Evolutionary conservation across 2,888 invertebrate species (phyloP).

Genomic region (Osedax frankpressi): DNA sequence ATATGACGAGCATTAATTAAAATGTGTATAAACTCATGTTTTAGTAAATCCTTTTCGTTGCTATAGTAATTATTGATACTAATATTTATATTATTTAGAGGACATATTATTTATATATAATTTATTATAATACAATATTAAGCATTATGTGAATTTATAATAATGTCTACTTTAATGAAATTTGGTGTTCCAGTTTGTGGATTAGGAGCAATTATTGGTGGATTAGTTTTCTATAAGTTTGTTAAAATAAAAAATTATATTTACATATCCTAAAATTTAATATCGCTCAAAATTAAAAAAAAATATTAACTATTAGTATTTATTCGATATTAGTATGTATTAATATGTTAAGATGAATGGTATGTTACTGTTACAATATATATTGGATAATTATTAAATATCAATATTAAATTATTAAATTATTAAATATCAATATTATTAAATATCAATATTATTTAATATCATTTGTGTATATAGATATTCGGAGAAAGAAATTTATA

Average conservation of each 20-base stretch:
- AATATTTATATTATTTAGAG: no score
- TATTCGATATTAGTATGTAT: neutral
- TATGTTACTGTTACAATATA: neutral
- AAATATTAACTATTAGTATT: neutral
- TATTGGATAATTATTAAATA: neutral
- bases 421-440: no score
- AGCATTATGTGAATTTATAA: no score
- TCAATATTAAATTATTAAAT: neutral
- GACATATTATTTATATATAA: no score
- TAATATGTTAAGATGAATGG: neutral
- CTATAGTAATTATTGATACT: no score
- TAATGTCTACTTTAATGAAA: neutral
- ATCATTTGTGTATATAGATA: no score
- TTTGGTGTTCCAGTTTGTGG: neutral
- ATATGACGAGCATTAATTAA: no score
- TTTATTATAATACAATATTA: no score
- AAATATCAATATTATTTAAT: no score
- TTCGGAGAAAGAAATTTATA: no score
- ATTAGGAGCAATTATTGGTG: neutral
- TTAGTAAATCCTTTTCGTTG: no score
- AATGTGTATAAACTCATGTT: no score
- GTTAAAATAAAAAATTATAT: neutral
- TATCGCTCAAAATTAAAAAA: neutral
- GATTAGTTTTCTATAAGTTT: neutral
- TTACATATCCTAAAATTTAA: neutral